These are phyloP conservation scores for Knipowitschia caucasica DNA, from an alignment of 2,797 vertebrate genomes.

Conservation along the genomic window DNA sequence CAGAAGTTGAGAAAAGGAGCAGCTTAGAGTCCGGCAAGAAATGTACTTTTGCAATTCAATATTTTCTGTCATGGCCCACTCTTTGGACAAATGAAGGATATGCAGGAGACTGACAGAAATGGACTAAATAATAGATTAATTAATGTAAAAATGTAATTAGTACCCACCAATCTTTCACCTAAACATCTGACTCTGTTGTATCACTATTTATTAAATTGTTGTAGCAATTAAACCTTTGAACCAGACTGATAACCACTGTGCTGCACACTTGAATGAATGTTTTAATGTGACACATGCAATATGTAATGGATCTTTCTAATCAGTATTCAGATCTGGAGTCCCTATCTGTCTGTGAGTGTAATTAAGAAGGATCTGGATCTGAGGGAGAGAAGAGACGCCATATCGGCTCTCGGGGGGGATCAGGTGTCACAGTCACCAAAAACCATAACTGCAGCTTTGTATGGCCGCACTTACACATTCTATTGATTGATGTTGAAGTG, in stretches of 20 bases:
- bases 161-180: too few relatives aligned
- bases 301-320: slow-evolving; percentile 22
- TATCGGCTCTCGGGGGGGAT: slow-evolving; percentile 1
- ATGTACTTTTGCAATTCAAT: too few relatives aligned
- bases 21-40: too few relatives aligned
- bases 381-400: slow-evolving; percentile 17
- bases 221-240: background rate
- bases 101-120: too few relatives aligned
- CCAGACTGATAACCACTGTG: background rate
- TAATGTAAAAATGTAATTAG: too few relatives aligned
- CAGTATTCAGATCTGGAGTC: slow-evolving; percentile 28
- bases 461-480: background rate
- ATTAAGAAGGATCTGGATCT: slow-evolving; percentile 26
- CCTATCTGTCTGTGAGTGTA: slow-evolving; percentile 22
- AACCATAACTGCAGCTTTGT: background rate
- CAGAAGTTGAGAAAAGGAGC: too few relatives aligned
- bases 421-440: background rate
- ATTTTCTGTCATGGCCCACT: too few relatives aligned
- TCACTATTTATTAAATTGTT: too few relatives aligned
- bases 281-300: background rate
- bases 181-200: too few relatives aligned
- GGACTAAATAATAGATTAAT: too few relatives aligned
- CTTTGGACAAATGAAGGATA: too few relatives aligned
- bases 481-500: background rate
- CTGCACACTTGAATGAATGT: background rate